These are phyloP conservation scores for Acleris sparsana DNA, from an alignment of 2,888 invertebrate species.

Conservation along the genomic window DNA sequence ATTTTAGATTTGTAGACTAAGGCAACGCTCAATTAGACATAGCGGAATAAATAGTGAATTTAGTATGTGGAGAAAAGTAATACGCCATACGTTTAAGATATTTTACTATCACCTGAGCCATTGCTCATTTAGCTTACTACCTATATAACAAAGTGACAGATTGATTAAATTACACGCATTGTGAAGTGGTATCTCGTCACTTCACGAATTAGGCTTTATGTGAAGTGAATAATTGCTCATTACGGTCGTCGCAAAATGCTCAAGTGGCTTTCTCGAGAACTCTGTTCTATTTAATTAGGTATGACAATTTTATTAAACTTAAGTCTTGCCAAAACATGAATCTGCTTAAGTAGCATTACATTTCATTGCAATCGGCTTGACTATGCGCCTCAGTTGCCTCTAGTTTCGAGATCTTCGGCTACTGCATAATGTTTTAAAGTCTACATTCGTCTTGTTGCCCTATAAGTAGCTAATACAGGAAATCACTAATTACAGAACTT, in stretches of 20 bases:
- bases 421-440: too few relatives aligned
- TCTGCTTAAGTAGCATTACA: not conserved
- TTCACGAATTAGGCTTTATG: not conserved
- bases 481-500: slow-evolving; percentile 7
- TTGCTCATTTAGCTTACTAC: slow-evolving; percentile 2
- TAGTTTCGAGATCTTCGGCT: not conserved
- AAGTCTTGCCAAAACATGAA: slow-evolving; percentile 25
- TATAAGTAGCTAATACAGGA: slow-evolving; percentile 25
- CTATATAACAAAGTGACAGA: not conserved
- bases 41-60: slow-evolving; percentile 26
- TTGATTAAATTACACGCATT: not conserved
- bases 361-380: too few relatives aligned
- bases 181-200: not conserved
- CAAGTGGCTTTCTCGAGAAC: slow-evolving; percentile 2
- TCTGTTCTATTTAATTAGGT: too few relatives aligned
- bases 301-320: too few relatives aligned
- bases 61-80: slow-evolving; percentile 21
- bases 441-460: slow-evolving; percentile 4
- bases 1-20: slow-evolving; percentile 49
- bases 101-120: slow-evolving; percentile 14
- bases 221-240: slow-evolving; percentile 29
- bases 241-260: slow-evolving; percentile 10
- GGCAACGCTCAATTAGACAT: slow-evolving; percentile 51
- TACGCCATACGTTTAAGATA: slow-evolving; percentile 30
- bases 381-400: too few relatives aligned